These are phyloP conservation scores for Dryas iulia DNA, from an alignment of 1,140 invertebrate genomes.

Conservation along the genomic window DNA sequence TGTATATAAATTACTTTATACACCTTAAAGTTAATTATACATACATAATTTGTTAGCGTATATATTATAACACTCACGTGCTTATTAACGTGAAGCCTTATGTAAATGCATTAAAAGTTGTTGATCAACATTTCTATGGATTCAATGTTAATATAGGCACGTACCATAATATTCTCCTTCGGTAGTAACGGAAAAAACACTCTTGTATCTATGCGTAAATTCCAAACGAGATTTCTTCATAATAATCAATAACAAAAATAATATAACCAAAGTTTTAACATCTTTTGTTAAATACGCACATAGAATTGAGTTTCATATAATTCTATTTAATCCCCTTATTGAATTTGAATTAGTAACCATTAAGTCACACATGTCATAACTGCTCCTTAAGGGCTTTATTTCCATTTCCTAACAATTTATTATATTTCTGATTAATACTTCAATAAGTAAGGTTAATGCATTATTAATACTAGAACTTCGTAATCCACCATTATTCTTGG, in stretches of 20 bases:
- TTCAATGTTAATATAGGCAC: constrained; percentile 8
- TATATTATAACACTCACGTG: background rate
- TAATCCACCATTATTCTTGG: background rate
- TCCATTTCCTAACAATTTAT: too few relatives aligned
- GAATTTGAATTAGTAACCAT: background rate
- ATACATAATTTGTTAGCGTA: background rate
- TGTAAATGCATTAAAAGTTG: constrained; percentile 6
- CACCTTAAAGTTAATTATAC: background rate
- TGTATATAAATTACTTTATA: background rate
- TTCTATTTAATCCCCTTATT: too few relatives aligned
- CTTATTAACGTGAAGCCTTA: background rate
- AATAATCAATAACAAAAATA: background rate
- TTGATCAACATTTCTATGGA: constrained; percentile 9
- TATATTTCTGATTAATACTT: too few relatives aligned
- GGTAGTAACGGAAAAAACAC: background rate
- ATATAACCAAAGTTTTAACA: background rate
- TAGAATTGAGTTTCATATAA: too few relatives aligned
- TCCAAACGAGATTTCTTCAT: background rate
- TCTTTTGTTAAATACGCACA: too few relatives aligned
- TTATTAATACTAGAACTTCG: background rate
- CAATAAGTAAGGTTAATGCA: too few relatives aligned
- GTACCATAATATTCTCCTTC: background rate
- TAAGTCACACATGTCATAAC: too few relatives aligned
- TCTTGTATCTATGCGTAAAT: background rate
- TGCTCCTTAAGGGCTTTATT: too few relatives aligned